phyloP scores from a whole-genome alignment of 2,888 invertebrate genomes.

The Nephrocerus scutellatus region DNA sequence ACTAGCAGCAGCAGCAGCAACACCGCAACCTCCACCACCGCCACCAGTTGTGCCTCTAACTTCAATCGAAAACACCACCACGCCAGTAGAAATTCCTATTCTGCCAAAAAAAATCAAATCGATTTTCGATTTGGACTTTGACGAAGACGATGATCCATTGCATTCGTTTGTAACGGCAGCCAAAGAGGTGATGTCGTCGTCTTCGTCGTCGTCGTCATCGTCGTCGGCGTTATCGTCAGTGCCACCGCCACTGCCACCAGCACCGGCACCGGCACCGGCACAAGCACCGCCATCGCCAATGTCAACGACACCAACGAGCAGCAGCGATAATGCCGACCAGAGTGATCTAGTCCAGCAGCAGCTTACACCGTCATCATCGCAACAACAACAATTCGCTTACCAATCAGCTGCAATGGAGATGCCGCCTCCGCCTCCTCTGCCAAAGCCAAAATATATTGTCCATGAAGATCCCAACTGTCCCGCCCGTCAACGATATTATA shows the following conservation, averaged over 20 bases:
- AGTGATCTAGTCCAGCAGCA: not conserved
- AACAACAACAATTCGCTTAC: conserved; percentile 2
- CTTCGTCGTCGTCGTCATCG: not conserved
- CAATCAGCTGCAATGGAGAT: conserved; percentile 2
- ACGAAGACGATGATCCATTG: conserved; percentile 43
- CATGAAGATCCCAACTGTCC: conserved; percentile 38
- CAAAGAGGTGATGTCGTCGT: conserved; percentile 9
- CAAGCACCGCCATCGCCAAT: not conserved
- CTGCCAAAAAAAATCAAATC: conserved; percentile 37
- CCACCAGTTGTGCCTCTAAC: conserved; percentile 13
- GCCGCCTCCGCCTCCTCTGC: conserved; percentile 2
- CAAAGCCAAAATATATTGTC: conserved; percentile 13
- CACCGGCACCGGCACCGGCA: not conserved
- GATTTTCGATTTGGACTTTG: conserved; percentile 47
- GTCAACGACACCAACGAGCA: not conserved
- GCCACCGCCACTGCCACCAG: not conserved
- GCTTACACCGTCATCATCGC: not conserved
- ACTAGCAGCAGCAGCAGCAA: conserved; percentile 4
- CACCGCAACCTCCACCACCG: conserved; percentile 6
- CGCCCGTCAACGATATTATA: conserved; percentile 37
- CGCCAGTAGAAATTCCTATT: conserved; percentile 14
- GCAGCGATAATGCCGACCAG: not conserved
- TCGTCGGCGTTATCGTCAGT: not conserved
- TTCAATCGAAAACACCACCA: conserved; percentile 6
- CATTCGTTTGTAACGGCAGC: conserved; percentile 32